phyloP scores from a whole-genome alignment of 2,113 vertebrate species.

The Indicator maculatus region DNA sequence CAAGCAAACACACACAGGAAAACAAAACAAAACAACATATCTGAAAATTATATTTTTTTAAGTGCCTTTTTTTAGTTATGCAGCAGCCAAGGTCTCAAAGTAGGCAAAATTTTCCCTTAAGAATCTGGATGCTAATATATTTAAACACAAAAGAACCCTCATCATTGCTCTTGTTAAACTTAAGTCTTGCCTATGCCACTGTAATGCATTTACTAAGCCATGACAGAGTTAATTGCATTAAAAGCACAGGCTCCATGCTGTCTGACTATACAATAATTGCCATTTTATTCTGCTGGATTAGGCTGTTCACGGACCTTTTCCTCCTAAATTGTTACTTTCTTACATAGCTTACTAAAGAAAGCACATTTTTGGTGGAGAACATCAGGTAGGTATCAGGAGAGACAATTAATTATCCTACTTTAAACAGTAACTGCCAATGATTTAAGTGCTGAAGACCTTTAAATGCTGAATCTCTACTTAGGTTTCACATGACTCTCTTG shows the following conservation, averaged over 20 bases:
- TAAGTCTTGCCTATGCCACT: background rate
- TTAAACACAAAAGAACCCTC: background rate
- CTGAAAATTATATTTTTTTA: background rate
- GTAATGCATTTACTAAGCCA: conserved; percentile 48
- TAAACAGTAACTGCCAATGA: background rate
- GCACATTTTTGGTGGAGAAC: background rate
- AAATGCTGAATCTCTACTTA: background rate
- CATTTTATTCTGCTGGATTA: conserved; percentile 9
- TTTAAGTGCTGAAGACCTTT: background rate
- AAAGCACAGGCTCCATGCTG: conserved; percentile 49
- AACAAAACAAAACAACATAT: no score
- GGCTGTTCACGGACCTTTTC: background rate
- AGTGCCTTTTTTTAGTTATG: background rate
- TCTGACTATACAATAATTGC: conserved; percentile 45
- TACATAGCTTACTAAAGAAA: background rate
- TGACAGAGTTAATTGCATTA: conserved; percentile 52
- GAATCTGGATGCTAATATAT: background rate
- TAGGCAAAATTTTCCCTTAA: conserved; percentile 15
- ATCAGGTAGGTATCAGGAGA: background rate
- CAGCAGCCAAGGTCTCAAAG: background rate
- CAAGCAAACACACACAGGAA: no score
- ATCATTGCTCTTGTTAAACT: background rate
- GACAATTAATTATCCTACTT: background rate
- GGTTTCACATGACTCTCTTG: background rate
- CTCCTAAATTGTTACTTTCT: conserved; percentile 1